Evolutionary conservation across 92 coral and sea anemone species (phyloP), one percentile per base, ranked within the genome.

Genomic region (Meandrina meandrites): DNA sequence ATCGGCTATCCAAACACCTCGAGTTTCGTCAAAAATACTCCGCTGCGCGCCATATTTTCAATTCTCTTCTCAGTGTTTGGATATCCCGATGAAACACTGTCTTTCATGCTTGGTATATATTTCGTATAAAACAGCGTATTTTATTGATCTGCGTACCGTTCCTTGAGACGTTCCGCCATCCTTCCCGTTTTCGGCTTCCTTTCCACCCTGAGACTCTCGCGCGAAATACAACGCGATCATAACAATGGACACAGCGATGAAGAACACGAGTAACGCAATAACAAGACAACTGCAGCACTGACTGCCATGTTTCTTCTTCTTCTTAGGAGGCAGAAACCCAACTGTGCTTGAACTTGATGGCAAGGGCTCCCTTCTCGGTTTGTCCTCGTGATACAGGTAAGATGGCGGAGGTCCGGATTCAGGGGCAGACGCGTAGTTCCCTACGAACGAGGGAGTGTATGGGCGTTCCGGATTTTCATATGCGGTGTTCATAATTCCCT

Each of bases 151-250:
- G n/a, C n/a, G 15, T 69, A 83, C 86, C 86, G 58, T 18, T 62
- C 7, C 28, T 40, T 15, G 54, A 27, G 56, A 35, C 3, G 56
- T 31, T 9, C 40, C 75, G 15, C 74, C 69, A 36, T 35, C 50
- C 1, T 71, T 50, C n/a, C 75, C 53, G 51, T 66, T 18, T 3
- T 19, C 73, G 30, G 28, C 45, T 40, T 1, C 69, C 36, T 74
- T 15, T 34, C 5, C 60, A 31, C 32, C 40, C 30, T 76, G 32
- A 30, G 56, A 71, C 2, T 77, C 90, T 36, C 80, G 79, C 87
- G 80, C 51, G n/a, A 79, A 30, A 50, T 86, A 90, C 34, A 90
- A 81, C n/a, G 86, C 93, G 0, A 86, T 82, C 93, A 90, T 90
- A 0, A 90, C 84, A 60, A 90, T 30, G 12, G 88, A 87, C 81